Percentiles rank a stretch among this genome's conserved stretches.
phyloP scores from a whole-genome alignment of 1,140 invertebrate species.

The Pogonognathellus flavescens region DNA sequence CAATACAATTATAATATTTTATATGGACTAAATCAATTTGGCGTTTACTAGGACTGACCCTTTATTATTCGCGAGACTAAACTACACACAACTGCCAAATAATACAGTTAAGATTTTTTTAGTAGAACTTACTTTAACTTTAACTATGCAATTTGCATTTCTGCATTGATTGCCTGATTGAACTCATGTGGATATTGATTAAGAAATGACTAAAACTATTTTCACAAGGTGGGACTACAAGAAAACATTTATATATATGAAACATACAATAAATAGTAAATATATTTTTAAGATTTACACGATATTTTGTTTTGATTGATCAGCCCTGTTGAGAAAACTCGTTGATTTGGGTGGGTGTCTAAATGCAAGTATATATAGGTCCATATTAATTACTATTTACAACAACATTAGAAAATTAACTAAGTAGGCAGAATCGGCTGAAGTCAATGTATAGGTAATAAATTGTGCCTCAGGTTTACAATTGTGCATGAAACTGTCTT shows the following conservation, averaged over 20 bases:
- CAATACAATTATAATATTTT: no score
- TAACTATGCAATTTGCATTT: no score
- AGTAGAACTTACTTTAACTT: no score
- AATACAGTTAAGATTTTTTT: background rate
- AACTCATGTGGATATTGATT: no score
- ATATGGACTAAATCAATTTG: conserved; percentile 29
- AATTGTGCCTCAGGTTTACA: conserved; percentile 41
- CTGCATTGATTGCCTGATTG: no score
- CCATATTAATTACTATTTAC: background rate
- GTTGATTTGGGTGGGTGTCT: background rate
- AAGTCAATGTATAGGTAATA: conserved; percentile 4
- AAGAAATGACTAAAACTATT: no score
- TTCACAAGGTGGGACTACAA: no score
- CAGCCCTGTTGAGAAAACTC: conserved; percentile 13
- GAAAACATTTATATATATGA: no score
- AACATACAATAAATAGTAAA: no score
- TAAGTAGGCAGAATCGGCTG: background rate
- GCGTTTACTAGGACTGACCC: background rate
- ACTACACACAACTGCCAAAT: background rate
- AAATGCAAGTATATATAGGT: background rate
- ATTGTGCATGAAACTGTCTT: conserved; percentile 30
- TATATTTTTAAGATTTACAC: background rate
- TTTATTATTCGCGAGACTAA: background rate
- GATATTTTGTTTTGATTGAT: background rate
- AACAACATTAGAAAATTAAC: background rate